Evolutionary conservation across 2,113 vertebrate species (phyloP).

Genomic region (Glaucomys volans): DNA sequence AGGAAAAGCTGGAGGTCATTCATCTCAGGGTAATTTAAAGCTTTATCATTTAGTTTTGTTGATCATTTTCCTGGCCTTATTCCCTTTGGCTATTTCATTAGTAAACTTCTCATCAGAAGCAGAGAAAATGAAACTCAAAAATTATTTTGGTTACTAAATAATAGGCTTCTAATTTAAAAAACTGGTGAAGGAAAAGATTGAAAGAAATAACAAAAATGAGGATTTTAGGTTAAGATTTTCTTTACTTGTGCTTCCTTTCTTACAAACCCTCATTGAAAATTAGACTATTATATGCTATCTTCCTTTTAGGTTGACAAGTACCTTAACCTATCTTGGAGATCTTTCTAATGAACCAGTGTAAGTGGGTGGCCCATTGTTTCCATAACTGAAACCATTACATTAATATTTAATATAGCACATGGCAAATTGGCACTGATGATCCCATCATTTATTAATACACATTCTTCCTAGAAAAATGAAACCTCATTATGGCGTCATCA

Average conservation of each 20-base stretch:
- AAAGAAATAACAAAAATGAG: constrained; percentile 55
- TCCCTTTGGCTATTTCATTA: constrained; percentile 39
- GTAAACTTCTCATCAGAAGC: constrained; percentile 48
- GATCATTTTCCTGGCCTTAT: constrained; percentile 6
- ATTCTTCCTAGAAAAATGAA: constrained; percentile 72
- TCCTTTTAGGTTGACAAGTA: constrained; percentile 29
- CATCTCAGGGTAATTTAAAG: background rate
- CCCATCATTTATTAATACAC: constrained; percentile 74
- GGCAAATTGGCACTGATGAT: constrained; percentile 45
- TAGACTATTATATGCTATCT: background rate
- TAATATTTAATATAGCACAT: constrained; percentile 73
- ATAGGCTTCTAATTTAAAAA: constrained; percentile 56
- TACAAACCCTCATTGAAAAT: constrained; percentile 21
- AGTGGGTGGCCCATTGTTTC: constrained; percentile 62
- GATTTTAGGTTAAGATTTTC: constrained; percentile 47
- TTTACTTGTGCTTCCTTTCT: constrained; percentile 39
- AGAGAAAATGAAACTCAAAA: constrained; percentile 65
- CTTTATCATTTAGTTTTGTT: background rate
- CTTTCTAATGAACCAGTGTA: constrained; percentile 37
- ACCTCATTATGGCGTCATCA: constrained; percentile 35
- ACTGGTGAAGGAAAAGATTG: constrained; percentile 22
- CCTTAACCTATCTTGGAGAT: constrained; percentile 34
- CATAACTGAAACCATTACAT: constrained; percentile 62
- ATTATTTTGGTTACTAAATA: constrained; percentile 52
- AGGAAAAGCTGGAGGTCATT: constrained; percentile 7